phyloP scores from a whole-genome alignment of 1,140 invertebrate genomes.

The Dolichoris vasculosae region DNA sequence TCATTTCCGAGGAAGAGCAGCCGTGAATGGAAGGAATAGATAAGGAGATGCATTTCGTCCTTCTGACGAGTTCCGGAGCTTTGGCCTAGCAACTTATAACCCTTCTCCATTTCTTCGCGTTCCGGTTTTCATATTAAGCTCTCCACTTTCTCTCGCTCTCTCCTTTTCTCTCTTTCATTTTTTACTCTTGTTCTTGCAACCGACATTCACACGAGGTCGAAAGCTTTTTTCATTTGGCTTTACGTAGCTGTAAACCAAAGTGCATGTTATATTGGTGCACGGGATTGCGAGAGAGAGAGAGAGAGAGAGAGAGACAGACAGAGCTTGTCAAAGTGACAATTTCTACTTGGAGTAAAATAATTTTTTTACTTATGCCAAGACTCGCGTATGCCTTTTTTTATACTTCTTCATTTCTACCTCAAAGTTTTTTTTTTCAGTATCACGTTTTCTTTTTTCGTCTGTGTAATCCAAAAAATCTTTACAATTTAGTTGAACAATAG shows the following conservation, averaged over 20 bases:
- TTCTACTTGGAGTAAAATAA: conserved; percentile 36
- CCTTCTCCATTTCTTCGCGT: neutral
- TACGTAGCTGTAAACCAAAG: conserved; percentile 36
- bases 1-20: conserved; percentile 7
- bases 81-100: neutral
- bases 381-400: conserved; percentile 3
- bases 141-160: neutral
- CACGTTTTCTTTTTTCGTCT: neutral
- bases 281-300: conserved; percentile 11
- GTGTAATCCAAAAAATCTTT: conserved; percentile 35
- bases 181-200: conserved; percentile 13
- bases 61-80: conserved; percentile 23
- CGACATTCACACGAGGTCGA: conserved; percentile 20
- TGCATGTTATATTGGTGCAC: neutral
- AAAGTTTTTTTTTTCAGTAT: conserved; percentile 14
- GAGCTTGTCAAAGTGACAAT: conserved; percentile 42
- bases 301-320: neutral
- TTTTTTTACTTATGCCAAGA: conserved; percentile 14
- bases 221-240: conserved; percentile 48
- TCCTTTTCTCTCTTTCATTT: neutral
- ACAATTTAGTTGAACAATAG: conserved; percentile 46
- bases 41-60: conserved; percentile 44
- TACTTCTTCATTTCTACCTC: conserved; percentile 6
- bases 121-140: conserved; percentile 29
- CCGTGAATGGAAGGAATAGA: conserved; percentile 31